phyloP scores from a whole-genome alignment of 2,888 invertebrate genomes.

The Apamea crenata region DNA sequence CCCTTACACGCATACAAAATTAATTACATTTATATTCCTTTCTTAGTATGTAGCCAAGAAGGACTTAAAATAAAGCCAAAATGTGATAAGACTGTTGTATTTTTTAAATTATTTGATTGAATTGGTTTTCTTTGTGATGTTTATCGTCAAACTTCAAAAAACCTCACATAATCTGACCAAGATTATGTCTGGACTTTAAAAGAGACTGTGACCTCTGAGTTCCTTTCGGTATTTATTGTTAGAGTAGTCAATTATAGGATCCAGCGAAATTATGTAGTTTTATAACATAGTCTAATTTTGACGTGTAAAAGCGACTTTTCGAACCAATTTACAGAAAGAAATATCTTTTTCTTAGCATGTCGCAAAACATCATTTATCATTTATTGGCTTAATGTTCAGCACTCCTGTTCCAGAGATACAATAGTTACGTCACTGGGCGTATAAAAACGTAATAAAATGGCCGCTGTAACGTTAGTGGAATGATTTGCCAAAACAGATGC shows the following conservation, averaged over 20 bases:
- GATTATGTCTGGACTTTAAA: background rate
- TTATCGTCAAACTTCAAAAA: background rate
- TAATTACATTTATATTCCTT: background rate
- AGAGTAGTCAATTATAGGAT: background rate
- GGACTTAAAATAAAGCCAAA: background rate
- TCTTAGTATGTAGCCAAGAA: background rate
- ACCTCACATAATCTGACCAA: background rate
- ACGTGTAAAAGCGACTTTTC: background rate
- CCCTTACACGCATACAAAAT: background rate
- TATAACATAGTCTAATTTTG: background rate
- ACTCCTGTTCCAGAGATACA: conserved; percentile 31
- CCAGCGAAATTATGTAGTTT: background rate
- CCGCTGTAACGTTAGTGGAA: conserved; percentile 22
- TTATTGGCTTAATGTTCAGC: conserved; percentile 21
- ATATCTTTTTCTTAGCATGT: background rate
- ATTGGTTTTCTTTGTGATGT: background rate
- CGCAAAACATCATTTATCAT: background rate
- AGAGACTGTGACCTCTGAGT: background rate
- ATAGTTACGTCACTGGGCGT: conserved; percentile 57
- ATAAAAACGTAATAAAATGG: conserved; percentile 63
- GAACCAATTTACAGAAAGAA: background rate
- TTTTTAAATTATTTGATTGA: background rate
- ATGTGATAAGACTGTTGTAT: background rate
- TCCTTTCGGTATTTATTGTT: background rate
- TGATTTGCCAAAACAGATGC: conserved; percentile 57